Conservation (phyloP, 2,888 invertebrate species). For the Torymus texanus region DNA sequence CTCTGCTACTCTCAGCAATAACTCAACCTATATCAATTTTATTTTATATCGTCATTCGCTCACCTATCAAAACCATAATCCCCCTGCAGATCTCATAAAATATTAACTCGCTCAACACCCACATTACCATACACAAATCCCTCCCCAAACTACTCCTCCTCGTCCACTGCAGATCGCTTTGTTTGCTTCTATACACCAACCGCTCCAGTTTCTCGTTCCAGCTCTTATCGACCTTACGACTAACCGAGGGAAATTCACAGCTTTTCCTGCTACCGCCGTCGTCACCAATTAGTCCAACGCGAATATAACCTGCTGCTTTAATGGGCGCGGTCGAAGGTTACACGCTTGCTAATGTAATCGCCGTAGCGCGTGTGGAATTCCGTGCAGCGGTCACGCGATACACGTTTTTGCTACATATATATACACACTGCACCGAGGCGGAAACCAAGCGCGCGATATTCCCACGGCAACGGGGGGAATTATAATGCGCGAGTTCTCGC, state of each 20-base stretch:
- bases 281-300: background rate
- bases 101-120: too few relatives aligned
- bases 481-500: slow-evolving; percentile 43
- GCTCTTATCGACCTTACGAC: too few relatives aligned
- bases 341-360: too few relatives aligned
- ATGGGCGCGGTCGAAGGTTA: slow-evolving; percentile 50
- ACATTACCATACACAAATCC: too few relatives aligned
- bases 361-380: background rate
- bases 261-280: background rate
- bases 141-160: too few relatives aligned
- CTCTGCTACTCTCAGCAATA: too few relatives aligned
- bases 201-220: background rate
- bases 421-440: slow-evolving; percentile 26
- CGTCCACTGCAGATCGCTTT: too few relatives aligned
- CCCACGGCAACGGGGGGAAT: slow-evolving; percentile 44
- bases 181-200: too few relatives aligned
- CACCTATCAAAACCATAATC: too few relatives aligned
- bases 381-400: slow-evolving; percentile 8
- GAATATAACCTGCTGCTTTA: slow-evolving; percentile 3
- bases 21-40: too few relatives aligned
- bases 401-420: background rate
- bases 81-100: too few relatives aligned
- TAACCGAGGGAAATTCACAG: background rate
- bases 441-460: slow-evolving; percentile 21
- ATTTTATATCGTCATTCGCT: too few relatives aligned